phyloP scores from a whole-genome alignment of 2,113 vertebrate species.

The Trogon surrucura region DNA sequence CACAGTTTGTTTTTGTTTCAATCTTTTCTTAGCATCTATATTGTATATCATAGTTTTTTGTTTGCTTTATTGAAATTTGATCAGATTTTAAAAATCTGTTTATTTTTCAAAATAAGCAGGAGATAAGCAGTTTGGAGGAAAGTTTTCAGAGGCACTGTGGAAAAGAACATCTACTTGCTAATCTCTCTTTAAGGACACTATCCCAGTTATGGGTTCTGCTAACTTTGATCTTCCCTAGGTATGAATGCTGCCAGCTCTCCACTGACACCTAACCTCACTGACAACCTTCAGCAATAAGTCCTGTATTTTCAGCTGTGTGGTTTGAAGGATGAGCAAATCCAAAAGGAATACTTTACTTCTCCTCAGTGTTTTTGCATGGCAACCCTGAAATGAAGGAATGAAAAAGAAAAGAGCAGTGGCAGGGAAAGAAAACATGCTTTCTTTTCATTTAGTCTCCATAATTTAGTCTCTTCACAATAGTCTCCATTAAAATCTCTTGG shows the following conservation, averaged over 20 bases:
- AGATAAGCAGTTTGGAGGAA: not conserved
- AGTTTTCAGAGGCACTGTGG: not conserved
- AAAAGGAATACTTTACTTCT: not conserved
- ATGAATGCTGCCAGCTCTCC: not conserved
- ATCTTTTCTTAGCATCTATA: not conserved
- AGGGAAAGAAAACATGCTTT: not conserved
- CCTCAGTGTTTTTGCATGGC: not conserved
- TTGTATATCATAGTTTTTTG: rapidly evolving
- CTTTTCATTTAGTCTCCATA: not conserved
- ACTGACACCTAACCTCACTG: not conserved
- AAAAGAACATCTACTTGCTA: not conserved
- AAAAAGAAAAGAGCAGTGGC: not conserved
- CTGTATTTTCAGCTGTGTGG: not conserved
- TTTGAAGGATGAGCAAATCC: not conserved
- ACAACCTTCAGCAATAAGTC: not conserved
- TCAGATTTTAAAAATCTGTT: rapidly evolving
- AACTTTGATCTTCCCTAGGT: not conserved
- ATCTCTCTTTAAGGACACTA: not conserved
- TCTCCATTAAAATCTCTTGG: not conserved
- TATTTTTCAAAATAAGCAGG: not conserved
- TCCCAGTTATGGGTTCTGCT: not conserved
- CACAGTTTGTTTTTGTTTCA: not conserved
- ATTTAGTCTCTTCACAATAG: not conserved
- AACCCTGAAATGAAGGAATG: not conserved
- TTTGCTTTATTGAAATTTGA: not conserved